A percentile compares a stretch with the other conserved stretches of the same genome.
Conservation (phyloP, 1,140 invertebrate species). For the Uloborus diversus region DNA sequence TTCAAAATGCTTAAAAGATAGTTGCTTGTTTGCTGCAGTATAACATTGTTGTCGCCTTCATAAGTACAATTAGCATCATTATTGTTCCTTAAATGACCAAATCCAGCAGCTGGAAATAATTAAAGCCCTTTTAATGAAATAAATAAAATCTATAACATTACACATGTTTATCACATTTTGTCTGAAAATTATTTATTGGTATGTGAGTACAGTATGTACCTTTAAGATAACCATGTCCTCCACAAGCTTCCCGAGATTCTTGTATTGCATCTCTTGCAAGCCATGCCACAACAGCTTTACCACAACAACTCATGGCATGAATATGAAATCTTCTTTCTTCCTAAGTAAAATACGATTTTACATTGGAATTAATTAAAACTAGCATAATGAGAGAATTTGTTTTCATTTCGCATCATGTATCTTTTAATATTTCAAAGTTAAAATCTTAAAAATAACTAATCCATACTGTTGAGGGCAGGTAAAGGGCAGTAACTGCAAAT, state of each 20-base stretch:
- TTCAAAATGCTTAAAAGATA: conserved; percentile 76
- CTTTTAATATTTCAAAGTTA: too few relatives aligned
- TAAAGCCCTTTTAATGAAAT: too few relatives aligned
- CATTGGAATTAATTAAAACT: too few relatives aligned
- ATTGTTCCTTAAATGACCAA: conserved; percentile 85
- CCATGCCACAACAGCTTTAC: conserved; percentile 89
- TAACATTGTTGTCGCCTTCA: conserved; percentile 95
- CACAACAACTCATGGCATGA: conserved; percentile 86
- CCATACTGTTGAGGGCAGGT: too few relatives aligned
- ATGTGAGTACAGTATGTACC: conserved; percentile 62
- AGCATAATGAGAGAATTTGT: too few relatives aligned
- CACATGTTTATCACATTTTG: too few relatives aligned
- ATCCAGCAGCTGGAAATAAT: conserved; percentile 73
- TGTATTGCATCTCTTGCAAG: conserved; percentile 83
- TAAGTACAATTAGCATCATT: conserved; percentile 94
- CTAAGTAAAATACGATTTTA: too few relatives aligned
- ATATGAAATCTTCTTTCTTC: conserved; percentile 71
- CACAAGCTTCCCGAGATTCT: conserved; percentile 89
- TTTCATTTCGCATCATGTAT: too few relatives aligned
- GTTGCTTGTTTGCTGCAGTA: conserved; percentile 93
- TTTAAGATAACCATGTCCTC: conserved; percentile 74
- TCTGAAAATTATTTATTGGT: too few relatives aligned
- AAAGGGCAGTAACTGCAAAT: too few relatives aligned
- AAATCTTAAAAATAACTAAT: too few relatives aligned
- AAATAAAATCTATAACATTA: too few relatives aligned